A percentile compares a stretch with the other conserved stretches of the same genome.
Evolutionary conservation across 2,888 invertebrate species (phyloP).

Genomic region (Chaitophorus viminalis): DNA sequence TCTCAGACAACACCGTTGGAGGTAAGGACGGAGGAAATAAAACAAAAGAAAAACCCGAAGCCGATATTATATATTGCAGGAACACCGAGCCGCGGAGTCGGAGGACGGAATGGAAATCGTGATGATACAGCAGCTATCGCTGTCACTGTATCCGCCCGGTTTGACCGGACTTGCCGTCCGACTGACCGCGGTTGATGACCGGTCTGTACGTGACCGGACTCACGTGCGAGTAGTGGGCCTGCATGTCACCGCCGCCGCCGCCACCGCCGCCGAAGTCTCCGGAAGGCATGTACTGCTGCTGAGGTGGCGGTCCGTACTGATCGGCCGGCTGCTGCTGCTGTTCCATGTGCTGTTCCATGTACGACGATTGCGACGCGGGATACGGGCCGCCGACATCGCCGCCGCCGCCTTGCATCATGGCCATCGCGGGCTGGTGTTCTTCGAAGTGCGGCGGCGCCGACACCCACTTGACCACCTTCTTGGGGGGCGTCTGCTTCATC

Average conservation of each 20-base stretch:
- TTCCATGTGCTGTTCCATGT: background rate
- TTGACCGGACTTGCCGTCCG: background rate
- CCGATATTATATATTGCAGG: no score
- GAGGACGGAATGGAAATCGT: no score
- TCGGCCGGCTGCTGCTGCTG: background rate
- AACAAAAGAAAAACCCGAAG: no score
- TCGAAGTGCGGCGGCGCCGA: slow-evolving; percentile 19
- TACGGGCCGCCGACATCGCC: slow-evolving; percentile 13
- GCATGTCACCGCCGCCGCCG: slow-evolving; percentile 30
- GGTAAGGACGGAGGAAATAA: background rate
- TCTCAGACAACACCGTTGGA: no score
- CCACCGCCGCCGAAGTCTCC: slow-evolving; percentile 4
- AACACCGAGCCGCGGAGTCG: no score
- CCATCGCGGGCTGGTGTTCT: background rate
- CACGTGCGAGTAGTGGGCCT: slow-evolving; percentile 38
- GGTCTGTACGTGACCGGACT: slow-evolving; percentile 59
- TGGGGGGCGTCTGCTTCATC: background rate
- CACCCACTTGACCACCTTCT: slow-evolving; percentile 34
- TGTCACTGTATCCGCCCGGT: background rate
- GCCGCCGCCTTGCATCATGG: no score
- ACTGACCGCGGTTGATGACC: background rate
- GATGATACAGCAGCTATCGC: background rate
- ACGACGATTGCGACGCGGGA: slow-evolving; percentile 11
- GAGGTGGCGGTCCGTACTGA: slow-evolving; percentile 38
- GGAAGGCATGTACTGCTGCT: slow-evolving; percentile 27